These are phyloP conservation scores for Stenolophus ochropezus DNA, from an alignment of 2,888 invertebrate genomes.

Conservation along the genomic window DNA sequence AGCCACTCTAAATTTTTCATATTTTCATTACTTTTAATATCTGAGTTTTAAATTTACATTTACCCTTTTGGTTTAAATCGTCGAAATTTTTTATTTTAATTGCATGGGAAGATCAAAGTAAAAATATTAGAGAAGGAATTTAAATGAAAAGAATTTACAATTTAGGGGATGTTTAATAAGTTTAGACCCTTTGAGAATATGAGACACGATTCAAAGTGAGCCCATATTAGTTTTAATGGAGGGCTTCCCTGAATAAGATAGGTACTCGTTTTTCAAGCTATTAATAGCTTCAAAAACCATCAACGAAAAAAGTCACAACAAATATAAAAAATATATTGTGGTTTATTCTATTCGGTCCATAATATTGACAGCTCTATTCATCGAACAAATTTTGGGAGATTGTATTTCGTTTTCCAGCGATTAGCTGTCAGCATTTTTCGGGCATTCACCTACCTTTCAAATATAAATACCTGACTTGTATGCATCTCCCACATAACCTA, in stretches of 20 bases:
- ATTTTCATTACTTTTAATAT: background rate
- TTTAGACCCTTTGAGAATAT: background rate
- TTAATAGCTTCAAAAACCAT: background rate
- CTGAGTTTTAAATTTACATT: constrained; percentile 7
- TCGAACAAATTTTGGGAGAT: background rate
- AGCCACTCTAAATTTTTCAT: background rate
- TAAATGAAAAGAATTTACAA: constrained; percentile 33
- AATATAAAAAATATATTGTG: background rate
- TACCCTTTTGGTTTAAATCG: constrained; percentile 17
- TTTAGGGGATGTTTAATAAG: background rate
- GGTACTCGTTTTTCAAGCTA: background rate
- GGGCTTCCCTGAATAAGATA: background rate
- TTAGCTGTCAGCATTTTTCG: background rate
- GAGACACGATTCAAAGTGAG: constrained; percentile 4
- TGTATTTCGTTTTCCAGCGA: background rate
- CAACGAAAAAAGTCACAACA: too few relatives aligned
- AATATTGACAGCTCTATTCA: background rate
- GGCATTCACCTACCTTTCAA: background rate
- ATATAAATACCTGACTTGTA: too few relatives aligned
- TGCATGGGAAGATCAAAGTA: constrained; percentile 11
- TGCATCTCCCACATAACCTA: too few relatives aligned
- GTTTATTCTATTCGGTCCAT: too few relatives aligned
- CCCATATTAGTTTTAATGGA: constrained; percentile 31
- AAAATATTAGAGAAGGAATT: constrained; percentile 17
- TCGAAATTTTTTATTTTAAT: constrained; percentile 30